phyloP scores from a whole-genome alignment of 1,140 invertebrate genomes.

The Drosophila nasuta region DNA sequence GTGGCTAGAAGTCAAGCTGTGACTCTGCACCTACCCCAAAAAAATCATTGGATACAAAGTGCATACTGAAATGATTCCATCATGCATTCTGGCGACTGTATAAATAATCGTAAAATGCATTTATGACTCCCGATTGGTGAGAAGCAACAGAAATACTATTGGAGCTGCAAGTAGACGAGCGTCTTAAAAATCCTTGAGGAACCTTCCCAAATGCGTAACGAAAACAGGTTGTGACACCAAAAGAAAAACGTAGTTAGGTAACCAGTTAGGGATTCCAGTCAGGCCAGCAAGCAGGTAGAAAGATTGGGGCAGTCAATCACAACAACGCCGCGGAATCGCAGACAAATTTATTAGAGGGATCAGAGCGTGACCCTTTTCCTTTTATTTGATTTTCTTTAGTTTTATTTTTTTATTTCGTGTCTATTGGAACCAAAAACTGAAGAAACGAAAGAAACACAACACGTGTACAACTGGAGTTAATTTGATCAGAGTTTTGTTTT shows the following conservation, averaged over 20 bases:
- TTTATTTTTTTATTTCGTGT: conserved; percentile 17
- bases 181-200: conserved; percentile 53
- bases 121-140: conserved; percentile 76
- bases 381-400: conserved; percentile 1
- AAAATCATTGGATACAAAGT: conserved; percentile 58
- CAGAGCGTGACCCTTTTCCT: conserved; percentile 61
- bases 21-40: conserved; percentile 61
- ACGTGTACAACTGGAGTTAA: conserved; percentile 33
- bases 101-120: conserved; percentile 76
- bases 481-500: conserved; percentile 10
- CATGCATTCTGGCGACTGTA: conserved; percentile 28
- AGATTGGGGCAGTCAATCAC: conserved; percentile 73
- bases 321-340: conserved; percentile 34
- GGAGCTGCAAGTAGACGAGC: conserved; percentile 38
- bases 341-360: conserved; percentile 72
- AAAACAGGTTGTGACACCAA: conserved; percentile 64
- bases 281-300: conserved; percentile 59
- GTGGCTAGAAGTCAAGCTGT: conserved; percentile 26
- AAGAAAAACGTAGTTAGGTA: conserved; percentile 33
- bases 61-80: conserved; percentile 38
- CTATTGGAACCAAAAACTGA: conserved; percentile 20
- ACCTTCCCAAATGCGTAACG: conserved; percentile 51
- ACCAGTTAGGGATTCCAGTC: not conserved
- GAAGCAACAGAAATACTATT: conserved; percentile 40
- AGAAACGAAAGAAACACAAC: conserved; percentile 20